A percentile compares a stretch with the other conserved stretches of the same genome.
These are phyloP conservation scores for Rhea americana DNA, from an alignment of 2,113 vertebrate genomes.

Conservation along the genomic window DNA sequence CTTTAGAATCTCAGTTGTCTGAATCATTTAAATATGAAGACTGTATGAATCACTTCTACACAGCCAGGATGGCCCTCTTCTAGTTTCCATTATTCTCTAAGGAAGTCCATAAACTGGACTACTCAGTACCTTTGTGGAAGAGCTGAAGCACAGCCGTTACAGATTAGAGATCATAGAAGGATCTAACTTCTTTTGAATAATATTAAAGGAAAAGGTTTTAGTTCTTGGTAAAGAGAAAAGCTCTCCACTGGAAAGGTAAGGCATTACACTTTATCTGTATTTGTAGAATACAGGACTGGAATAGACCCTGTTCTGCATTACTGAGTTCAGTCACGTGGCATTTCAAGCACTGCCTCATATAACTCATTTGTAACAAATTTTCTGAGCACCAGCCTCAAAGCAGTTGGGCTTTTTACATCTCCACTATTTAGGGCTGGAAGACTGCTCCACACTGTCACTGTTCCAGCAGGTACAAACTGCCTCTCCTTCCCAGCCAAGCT, in stretches of 20 bases:
- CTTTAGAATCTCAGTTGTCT: background rate
- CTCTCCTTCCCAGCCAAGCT: background rate
- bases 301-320: background rate
- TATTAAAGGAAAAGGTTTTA: background rate
- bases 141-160: background rate
- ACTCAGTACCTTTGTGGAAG: background rate
- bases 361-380: background rate
- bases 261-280: background rate
- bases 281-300: background rate
- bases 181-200: background rate
- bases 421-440: background rate
- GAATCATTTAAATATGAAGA: background rate
- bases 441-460: background rate
- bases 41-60: background rate
- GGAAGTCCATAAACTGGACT: background rate
- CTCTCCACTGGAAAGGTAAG: background rate
- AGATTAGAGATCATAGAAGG: background rate
- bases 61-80: background rate
- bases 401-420: background rate
- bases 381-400: background rate
- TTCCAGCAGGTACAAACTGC: background rate
- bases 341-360: background rate
- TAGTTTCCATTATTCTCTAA: background rate
- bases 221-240: background rate
- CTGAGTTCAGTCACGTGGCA: background rate